Conservation (phyloP, 2,113 vertebrate species). For the Condylura cristata region DNA sequence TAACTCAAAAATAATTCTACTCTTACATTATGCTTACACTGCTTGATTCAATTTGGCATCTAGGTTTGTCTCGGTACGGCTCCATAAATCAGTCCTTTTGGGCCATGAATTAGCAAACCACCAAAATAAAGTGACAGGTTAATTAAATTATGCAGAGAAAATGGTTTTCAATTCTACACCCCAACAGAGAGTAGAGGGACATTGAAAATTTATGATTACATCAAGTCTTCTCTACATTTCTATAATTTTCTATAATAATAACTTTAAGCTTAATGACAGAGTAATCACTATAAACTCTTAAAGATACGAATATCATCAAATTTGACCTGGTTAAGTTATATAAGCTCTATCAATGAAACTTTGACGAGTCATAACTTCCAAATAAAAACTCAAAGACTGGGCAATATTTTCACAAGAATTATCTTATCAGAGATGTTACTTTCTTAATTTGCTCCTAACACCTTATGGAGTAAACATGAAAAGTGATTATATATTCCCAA, state of each 20-base stretch:
- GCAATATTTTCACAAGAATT: not conserved
- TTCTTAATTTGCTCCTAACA: not conserved
- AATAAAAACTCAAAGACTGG: not conserved
- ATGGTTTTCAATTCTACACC: conserved; percentile 53
- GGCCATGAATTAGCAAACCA: conserved; percentile 72
- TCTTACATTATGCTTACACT: conserved; percentile 33
- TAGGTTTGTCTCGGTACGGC: not conserved
- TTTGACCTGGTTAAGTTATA: conserved; percentile 59
- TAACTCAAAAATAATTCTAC: conserved; percentile 72
- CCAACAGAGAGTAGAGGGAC: conserved; percentile 33
- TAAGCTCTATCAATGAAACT: conserved; percentile 34
- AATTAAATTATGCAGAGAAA: conserved; percentile 79
- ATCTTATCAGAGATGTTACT: not conserved
- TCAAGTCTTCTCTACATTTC: not conserved
- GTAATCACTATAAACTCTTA: conserved; percentile 65
- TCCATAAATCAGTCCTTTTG: conserved; percentile 72
- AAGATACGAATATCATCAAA: conserved; percentile 58
- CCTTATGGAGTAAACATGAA: not conserved
- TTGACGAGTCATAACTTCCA: conserved; percentile 53
- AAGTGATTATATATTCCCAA: not conserved
- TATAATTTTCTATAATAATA: conserved; percentile 68
- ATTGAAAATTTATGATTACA: conserved; percentile 75
- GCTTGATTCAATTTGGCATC: conserved; percentile 52
- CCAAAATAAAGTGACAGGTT: conserved; percentile 72
- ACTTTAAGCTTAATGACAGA: conserved; percentile 51